Percentiles rank a stretch among this genome's conserved stretches.
Conservation (phyloP, 1,140 invertebrate species). For the Eciton burchellii region DNA sequence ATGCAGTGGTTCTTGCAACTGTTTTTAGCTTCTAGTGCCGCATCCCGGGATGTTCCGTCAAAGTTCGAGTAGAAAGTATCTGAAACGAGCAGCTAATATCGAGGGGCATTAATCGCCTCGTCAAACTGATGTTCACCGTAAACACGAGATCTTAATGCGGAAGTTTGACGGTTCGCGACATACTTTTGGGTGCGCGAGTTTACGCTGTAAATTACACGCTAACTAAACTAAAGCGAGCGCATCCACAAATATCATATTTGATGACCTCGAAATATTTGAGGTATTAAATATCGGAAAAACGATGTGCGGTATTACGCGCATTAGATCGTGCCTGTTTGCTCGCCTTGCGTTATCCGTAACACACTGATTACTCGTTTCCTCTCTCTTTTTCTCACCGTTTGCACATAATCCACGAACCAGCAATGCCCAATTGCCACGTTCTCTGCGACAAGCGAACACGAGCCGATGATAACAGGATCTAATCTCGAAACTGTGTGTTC, state of each 20-base stretch:
- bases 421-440: neutral
- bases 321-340: neutral
- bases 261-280: neutral
- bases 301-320: too few species aligned
- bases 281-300: too few species aligned
- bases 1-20: neutral
- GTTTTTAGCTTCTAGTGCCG: conserved; percentile 1
- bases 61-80: conserved; percentile 56
- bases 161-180: neutral
- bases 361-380: neutral
- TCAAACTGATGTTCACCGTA: conserved; percentile 14
- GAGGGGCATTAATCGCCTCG: conserved; percentile 48
- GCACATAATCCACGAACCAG: neutral
- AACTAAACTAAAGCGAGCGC: neutral
- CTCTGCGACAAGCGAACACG: neutral
- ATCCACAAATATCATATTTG: neutral
- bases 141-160: conserved; percentile 40
- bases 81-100: conserved; percentile 36
- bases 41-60: conserved; percentile 14
- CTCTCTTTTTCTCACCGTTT: neutral
- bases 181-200: neutral
- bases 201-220: neutral
- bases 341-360: neutral
- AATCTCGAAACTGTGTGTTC: conserved; percentile 6
- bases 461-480: neutral